These are phyloP conservation scores for Poecilia picta DNA, from an alignment of 2,797 vertebrate genomes.

Conservation along the genomic window DNA sequence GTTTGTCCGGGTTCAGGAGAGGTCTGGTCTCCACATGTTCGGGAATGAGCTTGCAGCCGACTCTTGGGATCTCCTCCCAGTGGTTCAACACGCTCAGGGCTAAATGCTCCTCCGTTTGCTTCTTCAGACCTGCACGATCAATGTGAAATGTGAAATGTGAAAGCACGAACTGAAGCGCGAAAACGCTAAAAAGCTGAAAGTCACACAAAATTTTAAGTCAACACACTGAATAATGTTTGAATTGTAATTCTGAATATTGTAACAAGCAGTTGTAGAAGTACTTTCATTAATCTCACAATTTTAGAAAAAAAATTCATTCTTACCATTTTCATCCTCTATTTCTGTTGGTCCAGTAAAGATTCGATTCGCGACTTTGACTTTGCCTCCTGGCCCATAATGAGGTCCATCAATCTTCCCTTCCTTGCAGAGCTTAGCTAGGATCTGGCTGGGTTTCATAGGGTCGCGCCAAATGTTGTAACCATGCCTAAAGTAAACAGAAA, in stretches of 20 bases:
- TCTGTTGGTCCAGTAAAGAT: conserved; percentile 89
- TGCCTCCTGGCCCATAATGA: conserved; percentile 91
- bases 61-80: conserved; percentile 93
- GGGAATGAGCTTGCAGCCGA: conserved; percentile 90
- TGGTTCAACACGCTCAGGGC: conserved; percentile 89
- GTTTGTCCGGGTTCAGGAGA: conserved; percentile 92
- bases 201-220: background rate
- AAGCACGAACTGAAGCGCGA: background rate
- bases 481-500: conserved; percentile 78
- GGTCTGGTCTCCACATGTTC: conserved; percentile 96
- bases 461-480: conserved; percentile 97
- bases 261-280: background rate
- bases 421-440: conserved; percentile 92
- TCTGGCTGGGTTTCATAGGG: conserved; percentile 93
- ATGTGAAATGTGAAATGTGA: background rate
- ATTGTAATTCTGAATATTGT: background rate
- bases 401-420: conserved; percentile 93
- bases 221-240: background rate
- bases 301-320: background rate
- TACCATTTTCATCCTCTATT: conserved; percentile 96
- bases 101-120: conserved; percentile 92
- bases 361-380: conserved; percentile 91
- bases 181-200: background rate
- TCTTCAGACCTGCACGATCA: conserved; percentile 87
- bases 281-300: background rate